Evolutionary conservation across 2,113 vertebrate genomes (phyloP).

Genomic region (Miniopterus natalensis): DNA sequence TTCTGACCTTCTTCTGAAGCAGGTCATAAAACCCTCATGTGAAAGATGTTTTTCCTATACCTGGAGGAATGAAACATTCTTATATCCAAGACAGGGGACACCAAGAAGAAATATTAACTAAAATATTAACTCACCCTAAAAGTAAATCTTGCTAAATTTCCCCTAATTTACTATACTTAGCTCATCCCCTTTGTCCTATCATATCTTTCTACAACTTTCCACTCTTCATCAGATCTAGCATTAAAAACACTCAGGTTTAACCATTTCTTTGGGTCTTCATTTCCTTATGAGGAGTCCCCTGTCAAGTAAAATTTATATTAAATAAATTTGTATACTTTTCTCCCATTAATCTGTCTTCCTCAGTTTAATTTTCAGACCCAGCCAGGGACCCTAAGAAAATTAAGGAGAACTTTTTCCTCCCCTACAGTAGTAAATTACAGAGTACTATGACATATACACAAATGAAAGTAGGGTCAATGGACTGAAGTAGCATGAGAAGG

Average conservation of each 20-base stretch:
- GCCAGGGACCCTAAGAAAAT: neutral
- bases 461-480: neutral
- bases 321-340: neutral
- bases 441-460: neutral
- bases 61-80: neutral
- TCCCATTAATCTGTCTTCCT: neutral
- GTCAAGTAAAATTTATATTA: neutral
- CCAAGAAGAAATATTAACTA: neutral
- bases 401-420: neutral
- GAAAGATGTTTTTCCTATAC: neutral
- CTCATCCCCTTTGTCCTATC: neutral
- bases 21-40: neutral
- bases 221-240: neutral
- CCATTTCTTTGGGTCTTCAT: neutral
- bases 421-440: neutral
- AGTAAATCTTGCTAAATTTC: neutral
- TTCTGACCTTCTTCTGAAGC: neutral
- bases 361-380: constrained; percentile 13
- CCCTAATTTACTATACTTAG: neutral
- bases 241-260: neutral
- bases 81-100: neutral
- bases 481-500: neutral
- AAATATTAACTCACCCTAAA: neutral
- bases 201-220: neutral
- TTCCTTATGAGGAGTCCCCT: neutral